A percentile compares a stretch with the other conserved stretches of the same genome.
These are phyloP conservation scores for Lepas anatifera DNA, from an alignment of 2,888 invertebrate genomes.

Conservation along the genomic window DNA sequence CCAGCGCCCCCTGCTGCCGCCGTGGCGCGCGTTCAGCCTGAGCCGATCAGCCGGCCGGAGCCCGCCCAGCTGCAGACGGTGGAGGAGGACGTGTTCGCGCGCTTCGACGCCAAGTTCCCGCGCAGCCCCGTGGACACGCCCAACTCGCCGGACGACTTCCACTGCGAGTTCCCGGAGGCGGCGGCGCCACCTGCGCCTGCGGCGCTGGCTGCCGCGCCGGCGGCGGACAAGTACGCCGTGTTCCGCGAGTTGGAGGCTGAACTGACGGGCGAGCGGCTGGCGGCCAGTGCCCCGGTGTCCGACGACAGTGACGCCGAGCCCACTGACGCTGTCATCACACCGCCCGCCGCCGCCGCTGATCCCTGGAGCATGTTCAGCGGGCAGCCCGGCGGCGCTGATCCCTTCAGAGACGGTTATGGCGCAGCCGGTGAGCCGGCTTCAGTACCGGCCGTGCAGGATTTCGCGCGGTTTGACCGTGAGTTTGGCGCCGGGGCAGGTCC, in stretches of 20 bases:
- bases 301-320: not conserved
- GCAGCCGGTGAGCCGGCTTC: not conserved
- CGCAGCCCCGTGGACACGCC: slow-evolving; percentile 24
- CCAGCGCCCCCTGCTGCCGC: not conserved
- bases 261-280: slow-evolving; percentile 2
- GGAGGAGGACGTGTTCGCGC: slow-evolving; percentile 25
- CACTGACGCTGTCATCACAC: too few relatives aligned
- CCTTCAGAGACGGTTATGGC: not conserved
- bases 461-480: not conserved
- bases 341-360: not conserved
- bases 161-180: slow-evolving; percentile 14
- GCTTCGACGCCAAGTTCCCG: slow-evolving; percentile 25
- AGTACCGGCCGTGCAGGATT: not conserved
- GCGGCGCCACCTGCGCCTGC: not conserved
- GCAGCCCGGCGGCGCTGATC: too few relatives aligned
- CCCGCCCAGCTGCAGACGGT: slow-evolving; percentile 17
- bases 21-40: too few relatives aligned
- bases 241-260: slow-evolving; percentile 53
- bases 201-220: slow-evolving; percentile 16
- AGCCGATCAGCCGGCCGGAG: not conserved
- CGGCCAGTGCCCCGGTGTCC: not conserved
- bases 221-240: slow-evolving; percentile 64
- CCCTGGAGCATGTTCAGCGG: not conserved
- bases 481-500: not conserved
- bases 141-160: slow-evolving; percentile 15